Percentiles rank a stretch among this genome's conserved stretches.
Evolutionary conservation across 2,797 vertebrate genomes (phyloP).

Genomic region (Ibycter americanus): DNA sequence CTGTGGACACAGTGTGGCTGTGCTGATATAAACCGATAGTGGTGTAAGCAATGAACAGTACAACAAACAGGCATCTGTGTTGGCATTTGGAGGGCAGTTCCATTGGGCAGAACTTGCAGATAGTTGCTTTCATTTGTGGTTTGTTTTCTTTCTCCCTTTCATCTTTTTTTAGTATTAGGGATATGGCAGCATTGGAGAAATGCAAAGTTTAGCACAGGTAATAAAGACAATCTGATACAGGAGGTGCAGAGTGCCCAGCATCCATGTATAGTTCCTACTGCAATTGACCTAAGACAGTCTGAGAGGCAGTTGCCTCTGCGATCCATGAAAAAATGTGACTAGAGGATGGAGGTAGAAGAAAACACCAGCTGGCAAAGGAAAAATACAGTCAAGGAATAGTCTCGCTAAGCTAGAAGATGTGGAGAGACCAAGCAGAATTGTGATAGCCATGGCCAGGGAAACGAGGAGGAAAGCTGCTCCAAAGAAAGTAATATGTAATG

Average conservation of each 20-base stretch:
- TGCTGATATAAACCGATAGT: neutral
- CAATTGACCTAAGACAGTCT: neutral
- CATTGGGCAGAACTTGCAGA: neutral
- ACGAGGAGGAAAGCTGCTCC: neutral
- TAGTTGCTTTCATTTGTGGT: neutral
- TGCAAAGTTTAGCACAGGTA: neutral
- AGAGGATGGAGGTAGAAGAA: neutral
- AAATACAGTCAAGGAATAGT: neutral
- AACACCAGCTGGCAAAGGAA: neutral
- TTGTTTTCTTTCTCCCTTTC: neutral
- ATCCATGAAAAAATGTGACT: neutral
- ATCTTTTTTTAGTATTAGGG: neutral
- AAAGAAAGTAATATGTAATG: neutral
- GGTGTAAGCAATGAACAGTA: neutral
- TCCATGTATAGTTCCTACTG: neutral
- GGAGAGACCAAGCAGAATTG: neutral
- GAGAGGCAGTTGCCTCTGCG: neutral
- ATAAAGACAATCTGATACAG: neutral
- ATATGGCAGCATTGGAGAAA: neutral
- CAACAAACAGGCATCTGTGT: neutral
- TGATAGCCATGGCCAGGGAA: neutral
- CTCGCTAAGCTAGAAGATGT: neutral
- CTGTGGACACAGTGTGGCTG: neutral
- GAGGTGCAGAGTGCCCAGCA: neutral
- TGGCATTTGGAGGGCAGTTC: neutral